Conservation (phyloP, 2,888 invertebrate genomes). For the Hyposoter dolosus region DNA sequence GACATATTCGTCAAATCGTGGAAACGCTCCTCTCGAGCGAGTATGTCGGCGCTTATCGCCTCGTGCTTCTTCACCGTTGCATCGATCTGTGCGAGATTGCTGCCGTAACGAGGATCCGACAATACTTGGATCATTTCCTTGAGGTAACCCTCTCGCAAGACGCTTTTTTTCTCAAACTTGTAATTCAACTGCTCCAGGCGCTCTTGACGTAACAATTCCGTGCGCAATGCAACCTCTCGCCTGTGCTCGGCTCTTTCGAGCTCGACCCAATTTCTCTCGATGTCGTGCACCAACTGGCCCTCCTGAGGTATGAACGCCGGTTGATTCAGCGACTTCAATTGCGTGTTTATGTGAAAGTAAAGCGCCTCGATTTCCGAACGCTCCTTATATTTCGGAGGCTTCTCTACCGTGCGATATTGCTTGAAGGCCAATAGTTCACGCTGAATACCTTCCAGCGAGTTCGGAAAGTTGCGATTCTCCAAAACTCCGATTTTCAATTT, state of each 20-base stretch:
- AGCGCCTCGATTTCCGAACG: slow-evolving; percentile 98
- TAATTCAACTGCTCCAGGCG: slow-evolving; percentile 97
- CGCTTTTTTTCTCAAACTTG: slow-evolving; percentile 98
- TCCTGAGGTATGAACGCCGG: slow-evolving; percentile 94
- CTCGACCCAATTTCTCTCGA: slow-evolving; percentile 97
- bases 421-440: slow-evolving; percentile 95
- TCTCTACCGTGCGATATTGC: slow-evolving; percentile 97
- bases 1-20: slow-evolving; percentile 97
- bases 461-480: slow-evolving; percentile 95
- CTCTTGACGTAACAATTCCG: slow-evolving; percentile 96
- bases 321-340: slow-evolving; percentile 96
- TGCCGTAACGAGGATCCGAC: slow-evolving; percentile 95
- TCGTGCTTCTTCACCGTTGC: slow-evolving; percentile 99
- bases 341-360: slow-evolving; percentile 98
- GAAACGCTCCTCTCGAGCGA: slow-evolving; percentile 97
- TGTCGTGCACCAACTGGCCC: slow-evolving; percentile 96
- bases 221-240: slow-evolving; percentile 95
- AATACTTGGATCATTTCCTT: slow-evolving; percentile 99
- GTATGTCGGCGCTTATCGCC: slow-evolving; percentile 98
- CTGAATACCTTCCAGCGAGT: slow-evolving; percentile 97
- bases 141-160: slow-evolving; percentile 96
- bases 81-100: slow-evolving; percentile 96
- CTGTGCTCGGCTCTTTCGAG: slow-evolving; percentile 97
- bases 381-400: slow-evolving; percentile 99
- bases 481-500: slow-evolving; percentile 92